These are phyloP conservation scores for Gallinago media DNA, from an alignment of 2,113 vertebrate genomes.

Conservation along the genomic window DNA sequence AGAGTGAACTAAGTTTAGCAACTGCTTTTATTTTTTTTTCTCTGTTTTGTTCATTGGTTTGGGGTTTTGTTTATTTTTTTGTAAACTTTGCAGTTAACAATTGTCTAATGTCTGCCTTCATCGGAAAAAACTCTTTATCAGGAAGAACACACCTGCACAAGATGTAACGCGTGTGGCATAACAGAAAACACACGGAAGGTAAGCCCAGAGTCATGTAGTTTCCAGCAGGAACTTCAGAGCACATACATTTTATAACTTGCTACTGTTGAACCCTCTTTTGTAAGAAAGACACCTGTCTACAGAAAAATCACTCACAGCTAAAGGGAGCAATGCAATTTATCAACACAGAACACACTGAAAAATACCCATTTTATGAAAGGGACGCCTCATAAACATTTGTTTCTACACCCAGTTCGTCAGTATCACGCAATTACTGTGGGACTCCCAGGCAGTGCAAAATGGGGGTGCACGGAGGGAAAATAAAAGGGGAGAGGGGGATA, in stretches of 20 bases:
- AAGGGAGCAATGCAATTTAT: background rate
- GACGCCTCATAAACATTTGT: background rate
- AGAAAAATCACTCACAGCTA: background rate
- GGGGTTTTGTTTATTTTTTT: too few relatives aligned
- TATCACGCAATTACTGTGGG: accelerated
- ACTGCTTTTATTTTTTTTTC: background rate
- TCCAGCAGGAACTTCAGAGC: background rate
- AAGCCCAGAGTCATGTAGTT: background rate
- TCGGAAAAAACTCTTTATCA: background rate
- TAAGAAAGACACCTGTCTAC: background rate
- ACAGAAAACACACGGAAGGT: background rate
- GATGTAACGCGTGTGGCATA: background rate
- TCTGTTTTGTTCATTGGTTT: background rate
- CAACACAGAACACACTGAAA: background rate
- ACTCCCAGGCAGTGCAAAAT: background rate
- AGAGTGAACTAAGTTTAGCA: background rate
- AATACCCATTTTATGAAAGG: background rate
- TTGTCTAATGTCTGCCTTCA: background rate
- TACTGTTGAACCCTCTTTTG: background rate
- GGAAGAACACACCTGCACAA: accelerated
- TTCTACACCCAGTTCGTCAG: background rate
- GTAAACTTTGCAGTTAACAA: background rate
- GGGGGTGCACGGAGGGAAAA: background rate
- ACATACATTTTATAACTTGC: background rate
- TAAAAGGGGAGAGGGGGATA: background rate